Conservation (phyloP, 2,113 vertebrate genomes). For the Sylvicapra grimmia region DNA sequence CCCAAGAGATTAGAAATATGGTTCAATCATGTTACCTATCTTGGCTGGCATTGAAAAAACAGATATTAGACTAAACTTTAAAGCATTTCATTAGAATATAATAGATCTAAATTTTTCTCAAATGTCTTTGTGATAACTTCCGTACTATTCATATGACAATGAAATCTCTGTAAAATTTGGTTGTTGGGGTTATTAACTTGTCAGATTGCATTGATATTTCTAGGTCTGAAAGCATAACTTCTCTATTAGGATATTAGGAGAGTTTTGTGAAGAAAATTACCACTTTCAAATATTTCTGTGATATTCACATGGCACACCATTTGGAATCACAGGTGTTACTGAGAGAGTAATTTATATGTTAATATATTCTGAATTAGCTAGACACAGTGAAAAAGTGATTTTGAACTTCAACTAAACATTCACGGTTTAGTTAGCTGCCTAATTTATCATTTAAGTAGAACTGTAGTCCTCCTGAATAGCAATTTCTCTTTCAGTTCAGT, state of each 20-base stretch:
- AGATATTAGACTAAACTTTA: background rate
- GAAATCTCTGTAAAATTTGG: background rate
- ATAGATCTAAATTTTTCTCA: background rate
- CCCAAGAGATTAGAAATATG: background rate
- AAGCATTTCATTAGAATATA: background rate
- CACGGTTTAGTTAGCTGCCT: background rate
- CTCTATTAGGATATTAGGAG: background rate
- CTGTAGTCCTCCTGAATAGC: background rate
- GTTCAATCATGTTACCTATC: background rate
- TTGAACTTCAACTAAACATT: background rate
- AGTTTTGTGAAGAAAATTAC: constrained; percentile 2
- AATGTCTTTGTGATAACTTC: background rate
- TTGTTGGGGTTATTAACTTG: background rate
- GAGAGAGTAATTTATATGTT: background rate
- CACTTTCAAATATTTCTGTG: background rate
- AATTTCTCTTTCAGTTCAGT: background rate
- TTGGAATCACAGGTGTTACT: background rate
- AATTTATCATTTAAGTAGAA: background rate
- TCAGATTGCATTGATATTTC: background rate
- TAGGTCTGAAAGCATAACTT: background rate
- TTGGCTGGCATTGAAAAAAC: background rate
- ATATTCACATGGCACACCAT: background rate
- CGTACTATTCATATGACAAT: background rate
- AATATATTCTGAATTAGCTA: background rate
- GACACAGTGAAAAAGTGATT: background rate